phyloP scores from a whole-genome alignment of 2,888 invertebrate species.

The Poecilobothrus nobilitatus region DNA sequence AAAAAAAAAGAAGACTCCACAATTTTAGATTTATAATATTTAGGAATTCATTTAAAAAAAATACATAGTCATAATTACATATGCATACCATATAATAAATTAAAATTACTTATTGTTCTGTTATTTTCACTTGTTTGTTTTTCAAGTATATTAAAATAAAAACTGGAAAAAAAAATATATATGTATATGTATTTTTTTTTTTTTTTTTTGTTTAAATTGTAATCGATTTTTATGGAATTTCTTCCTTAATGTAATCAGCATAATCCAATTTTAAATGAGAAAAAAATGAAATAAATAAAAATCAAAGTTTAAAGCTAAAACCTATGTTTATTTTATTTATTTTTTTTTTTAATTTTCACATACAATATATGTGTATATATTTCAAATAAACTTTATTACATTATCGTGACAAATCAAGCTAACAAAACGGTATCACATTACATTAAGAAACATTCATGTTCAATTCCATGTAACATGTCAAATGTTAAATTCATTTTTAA shows the following conservation, averaged over 20 bases:
- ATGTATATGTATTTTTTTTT: no score
- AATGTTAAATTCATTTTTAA: constrained; percentile 2
- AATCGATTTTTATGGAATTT: neutral
- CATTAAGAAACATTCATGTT: neutral
- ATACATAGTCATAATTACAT: no score
- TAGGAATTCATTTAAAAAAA: no score
- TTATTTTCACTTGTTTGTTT: no score
- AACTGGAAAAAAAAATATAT: no score
- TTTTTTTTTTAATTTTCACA: neutral
- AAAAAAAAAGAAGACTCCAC: no score
- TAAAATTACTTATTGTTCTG: no score
- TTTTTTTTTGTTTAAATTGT: neutral
- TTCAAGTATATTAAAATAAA: no score
- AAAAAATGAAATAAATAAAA: neutral
- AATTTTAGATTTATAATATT: no score
- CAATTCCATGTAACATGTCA: constrained; percentile 2
- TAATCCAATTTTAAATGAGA: neutral
- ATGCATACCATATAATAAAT: no score
- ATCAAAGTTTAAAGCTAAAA: neutral
- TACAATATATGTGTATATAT: no score
- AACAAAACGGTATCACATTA: constrained; percentile 6
- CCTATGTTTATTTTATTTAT: neutral
- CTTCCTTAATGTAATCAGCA: neutral
- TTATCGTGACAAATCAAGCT: constrained; percentile 6
- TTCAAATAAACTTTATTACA: constrained; percentile 2